Conservation (phyloP, 2,888 invertebrate genomes). For the Nycteola revayana region DNA sequence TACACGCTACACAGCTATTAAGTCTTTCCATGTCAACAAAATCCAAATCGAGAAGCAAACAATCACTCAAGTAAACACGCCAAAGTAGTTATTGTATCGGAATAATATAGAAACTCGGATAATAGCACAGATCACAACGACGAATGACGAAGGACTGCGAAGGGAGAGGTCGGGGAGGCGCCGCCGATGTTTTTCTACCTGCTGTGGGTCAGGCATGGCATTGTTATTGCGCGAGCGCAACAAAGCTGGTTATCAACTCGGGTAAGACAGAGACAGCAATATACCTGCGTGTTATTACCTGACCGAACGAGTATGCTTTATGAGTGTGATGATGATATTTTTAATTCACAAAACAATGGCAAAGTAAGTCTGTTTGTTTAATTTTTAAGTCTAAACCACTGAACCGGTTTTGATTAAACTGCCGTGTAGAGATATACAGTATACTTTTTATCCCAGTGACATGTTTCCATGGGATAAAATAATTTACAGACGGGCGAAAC, state of each 20-base stretch:
- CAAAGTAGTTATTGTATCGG: constrained; percentile 7
- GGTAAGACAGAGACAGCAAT: constrained; percentile 5
- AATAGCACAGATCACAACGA: constrained; percentile 6
- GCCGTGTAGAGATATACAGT: too few relatives aligned
- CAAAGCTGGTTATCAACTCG: constrained; percentile 3
- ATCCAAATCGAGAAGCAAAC: constrained; percentile 6
- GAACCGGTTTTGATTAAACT: too few relatives aligned
- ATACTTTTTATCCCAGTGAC: too few relatives aligned
- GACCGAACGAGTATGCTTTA: too few relatives aligned
- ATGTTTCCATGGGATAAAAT: too few relatives aligned
- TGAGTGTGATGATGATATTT: too few relatives aligned
- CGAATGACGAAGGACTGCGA: constrained; percentile 4
- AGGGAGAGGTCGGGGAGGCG: constrained; percentile 6
- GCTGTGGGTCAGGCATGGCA: constrained; percentile 4
- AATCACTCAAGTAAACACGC: constrained; percentile 8
- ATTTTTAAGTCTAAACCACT: too few relatives aligned
- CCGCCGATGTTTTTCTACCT: constrained; percentile 6
- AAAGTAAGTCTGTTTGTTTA: too few relatives aligned
- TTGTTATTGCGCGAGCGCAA: constrained; percentile 7
- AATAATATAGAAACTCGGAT: constrained; percentile 6
- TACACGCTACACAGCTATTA: constrained; percentile 1
- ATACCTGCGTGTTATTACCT: too few relatives aligned
- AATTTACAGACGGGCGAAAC: too few relatives aligned
- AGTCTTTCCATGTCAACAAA: constrained; percentile 6
- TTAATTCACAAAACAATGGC: too few relatives aligned